Evolutionary conservation across 2,797 vertebrate species (phyloP).

Genomic region (Gallinago solitaria): DNA sequence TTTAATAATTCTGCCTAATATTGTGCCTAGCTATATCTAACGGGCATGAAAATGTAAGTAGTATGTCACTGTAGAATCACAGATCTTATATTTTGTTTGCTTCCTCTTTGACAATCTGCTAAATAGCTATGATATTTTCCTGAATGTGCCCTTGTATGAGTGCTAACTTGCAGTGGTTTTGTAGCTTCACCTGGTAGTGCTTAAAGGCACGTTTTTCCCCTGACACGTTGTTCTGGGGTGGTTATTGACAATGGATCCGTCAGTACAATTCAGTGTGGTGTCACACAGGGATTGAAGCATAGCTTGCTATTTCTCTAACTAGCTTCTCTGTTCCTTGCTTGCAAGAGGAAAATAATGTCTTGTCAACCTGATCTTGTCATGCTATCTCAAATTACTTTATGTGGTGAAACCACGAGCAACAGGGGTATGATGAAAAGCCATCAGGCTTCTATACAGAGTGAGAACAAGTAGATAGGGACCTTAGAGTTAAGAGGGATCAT

Average conservation of each 20-base stretch:
- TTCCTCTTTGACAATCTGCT: background rate
- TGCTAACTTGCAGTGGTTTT: background rate
- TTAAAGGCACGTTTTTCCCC: background rate
- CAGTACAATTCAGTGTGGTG: background rate
- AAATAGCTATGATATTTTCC: background rate
- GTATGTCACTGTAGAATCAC: background rate
- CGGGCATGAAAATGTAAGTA: background rate
- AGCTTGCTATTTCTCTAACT: background rate
- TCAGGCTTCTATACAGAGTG: background rate
- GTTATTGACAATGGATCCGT: background rate
- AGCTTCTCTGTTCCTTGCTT: background rate
- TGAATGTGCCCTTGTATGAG: background rate
- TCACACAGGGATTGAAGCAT: background rate
- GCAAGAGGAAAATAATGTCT: background rate
- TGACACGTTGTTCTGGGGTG: accelerated
- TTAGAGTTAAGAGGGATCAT: background rate
- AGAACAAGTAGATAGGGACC: background rate
- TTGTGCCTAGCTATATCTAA: background rate
- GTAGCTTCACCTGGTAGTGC: background rate
- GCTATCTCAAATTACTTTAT: background rate
- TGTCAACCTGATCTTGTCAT: background rate
- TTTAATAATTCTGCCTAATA: background rate
- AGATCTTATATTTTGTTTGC: background rate
- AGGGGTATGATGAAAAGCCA: background rate
- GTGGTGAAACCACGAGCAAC: background rate